phyloP scores from a whole-genome alignment of 2,888 invertebrate species.

The Elegia similella region DNA sequence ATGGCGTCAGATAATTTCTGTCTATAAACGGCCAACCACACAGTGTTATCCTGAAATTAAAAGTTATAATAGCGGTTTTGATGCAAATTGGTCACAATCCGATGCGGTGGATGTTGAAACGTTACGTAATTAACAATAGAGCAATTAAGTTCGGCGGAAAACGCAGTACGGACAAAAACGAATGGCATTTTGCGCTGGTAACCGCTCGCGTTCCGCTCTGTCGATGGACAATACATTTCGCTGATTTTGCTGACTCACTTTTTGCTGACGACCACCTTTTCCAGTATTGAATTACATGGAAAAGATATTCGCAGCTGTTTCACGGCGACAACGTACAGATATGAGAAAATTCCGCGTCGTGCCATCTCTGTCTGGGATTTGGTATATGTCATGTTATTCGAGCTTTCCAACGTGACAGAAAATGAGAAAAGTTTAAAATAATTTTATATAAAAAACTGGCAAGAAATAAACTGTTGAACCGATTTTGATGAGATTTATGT shows the following conservation, averaged over 20 bases:
- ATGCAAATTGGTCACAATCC: conserved; percentile 57
- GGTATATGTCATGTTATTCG: no score
- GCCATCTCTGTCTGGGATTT: background rate
- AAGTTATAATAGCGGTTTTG: conserved; percentile 54
- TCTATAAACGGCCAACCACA: conserved; percentile 24
- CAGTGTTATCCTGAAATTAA: conserved; percentile 39
- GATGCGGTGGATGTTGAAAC: conserved; percentile 66
- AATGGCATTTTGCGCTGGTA: conserved; percentile 57
- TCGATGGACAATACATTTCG: conserved; percentile 66
- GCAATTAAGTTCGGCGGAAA: conserved; percentile 72
- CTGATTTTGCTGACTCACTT: conserved; percentile 69
- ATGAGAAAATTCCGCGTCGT: conserved; percentile 19
- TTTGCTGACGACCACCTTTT: conserved; percentile 60
- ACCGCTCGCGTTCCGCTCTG: conserved; percentile 52
- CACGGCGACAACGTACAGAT: conserved; percentile 33
- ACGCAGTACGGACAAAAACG: conserved; percentile 65
- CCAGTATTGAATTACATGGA: conserved; percentile 31
- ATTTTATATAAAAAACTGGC: no score
- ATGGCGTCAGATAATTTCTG: conserved; percentile 25
- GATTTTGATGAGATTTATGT: no score
- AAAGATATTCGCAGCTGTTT: conserved; percentile 41
- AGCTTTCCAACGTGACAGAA: no score
- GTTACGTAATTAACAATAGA: conserved; percentile 81
- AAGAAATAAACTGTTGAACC: no score
- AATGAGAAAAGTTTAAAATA: no score